Conservation (phyloP, 1,140 invertebrate genomes). For the Chlorops oryzae region DNA sequence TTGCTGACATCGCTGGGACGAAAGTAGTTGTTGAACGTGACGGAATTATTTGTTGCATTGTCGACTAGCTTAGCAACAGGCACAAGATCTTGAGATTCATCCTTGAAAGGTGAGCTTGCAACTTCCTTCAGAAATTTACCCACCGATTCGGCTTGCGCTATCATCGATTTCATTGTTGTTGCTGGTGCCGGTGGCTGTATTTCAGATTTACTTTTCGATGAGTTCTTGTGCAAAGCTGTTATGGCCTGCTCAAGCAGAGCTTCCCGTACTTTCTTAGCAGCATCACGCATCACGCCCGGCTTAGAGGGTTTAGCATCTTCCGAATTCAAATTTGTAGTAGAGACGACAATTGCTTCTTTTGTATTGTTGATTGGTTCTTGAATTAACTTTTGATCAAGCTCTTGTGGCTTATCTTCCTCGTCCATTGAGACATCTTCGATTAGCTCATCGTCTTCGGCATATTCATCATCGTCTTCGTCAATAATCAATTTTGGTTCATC, state of each 20-base stretch:
- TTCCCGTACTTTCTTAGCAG: constrained; percentile 51
- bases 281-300: constrained; percentile 12
- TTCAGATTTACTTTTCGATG: too few species aligned
- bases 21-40: constrained; percentile 57
- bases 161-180: constrained; percentile 33
- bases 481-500: constrained; percentile 50
- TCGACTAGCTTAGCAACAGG: constrained; percentile 71
- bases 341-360: not conserved
- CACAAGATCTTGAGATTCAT: constrained; percentile 60
- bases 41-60: constrained; percentile 65
- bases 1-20: constrained; percentile 47
- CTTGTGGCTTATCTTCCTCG: too few species aligned
- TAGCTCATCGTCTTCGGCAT: constrained; percentile 12
- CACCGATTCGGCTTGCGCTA: constrained; percentile 41
- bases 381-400: too few species aligned
- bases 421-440: constrained; percentile 4
- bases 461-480: constrained; percentile 53
- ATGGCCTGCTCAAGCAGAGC: constrained; percentile 53
- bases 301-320: not conserved
- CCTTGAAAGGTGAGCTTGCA: constrained; percentile 44
- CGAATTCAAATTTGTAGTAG: too few species aligned
- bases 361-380: constrained; percentile 1
- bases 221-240: too few species aligned
- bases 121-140: constrained; percentile 42
- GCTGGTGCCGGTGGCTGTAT: constrained; percentile 1